Conservation (phyloP, 35 echinoderm and acorn worm species). For the Patiria miniata region DNA sequence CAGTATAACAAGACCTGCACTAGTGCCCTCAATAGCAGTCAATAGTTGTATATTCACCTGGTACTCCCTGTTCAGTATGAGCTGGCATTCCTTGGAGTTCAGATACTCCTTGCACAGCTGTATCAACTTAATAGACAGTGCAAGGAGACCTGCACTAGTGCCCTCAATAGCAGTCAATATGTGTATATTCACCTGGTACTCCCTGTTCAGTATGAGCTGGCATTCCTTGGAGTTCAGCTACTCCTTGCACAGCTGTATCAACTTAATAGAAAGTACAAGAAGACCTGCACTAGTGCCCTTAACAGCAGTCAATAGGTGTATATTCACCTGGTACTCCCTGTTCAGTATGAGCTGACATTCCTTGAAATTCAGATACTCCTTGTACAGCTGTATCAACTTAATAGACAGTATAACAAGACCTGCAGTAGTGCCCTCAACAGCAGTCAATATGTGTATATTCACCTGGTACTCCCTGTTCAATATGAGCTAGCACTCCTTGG, state of each 20-base stretch:
- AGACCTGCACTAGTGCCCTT: too few relatives aligned
- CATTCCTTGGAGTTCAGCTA: constrained; percentile 91
- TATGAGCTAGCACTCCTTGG: constrained; percentile 86
- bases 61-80: constrained; percentile 88
- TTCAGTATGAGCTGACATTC: constrained; percentile 86
- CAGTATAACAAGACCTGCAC: constrained; percentile 95
- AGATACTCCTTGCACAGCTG: constrained; percentile 88
- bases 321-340: constrained; percentile 80
- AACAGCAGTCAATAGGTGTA: too few relatives aligned
- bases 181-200: constrained; percentile 84
- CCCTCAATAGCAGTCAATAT: too few relatives aligned
- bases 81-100: constrained; percentile 89
- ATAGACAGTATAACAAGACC: too few relatives aligned
- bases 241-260: constrained; percentile 73
- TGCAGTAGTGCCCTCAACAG: too few relatives aligned
- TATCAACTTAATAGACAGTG: constrained; percentile 42
- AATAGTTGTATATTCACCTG: constrained; percentile 54
- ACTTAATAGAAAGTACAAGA: constrained; percentile 5
- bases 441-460: not conserved
- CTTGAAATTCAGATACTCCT: constrained; percentile 86
- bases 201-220: constrained; percentile 75
- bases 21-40: too few relatives aligned
- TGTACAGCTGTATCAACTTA: constrained; percentile 72
- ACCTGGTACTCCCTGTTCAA: constrained; percentile 89
- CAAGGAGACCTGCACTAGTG: not conserved